Conservation (phyloP, 23 tunicate genomes). For the Halocynthia aurantium region DNA sequence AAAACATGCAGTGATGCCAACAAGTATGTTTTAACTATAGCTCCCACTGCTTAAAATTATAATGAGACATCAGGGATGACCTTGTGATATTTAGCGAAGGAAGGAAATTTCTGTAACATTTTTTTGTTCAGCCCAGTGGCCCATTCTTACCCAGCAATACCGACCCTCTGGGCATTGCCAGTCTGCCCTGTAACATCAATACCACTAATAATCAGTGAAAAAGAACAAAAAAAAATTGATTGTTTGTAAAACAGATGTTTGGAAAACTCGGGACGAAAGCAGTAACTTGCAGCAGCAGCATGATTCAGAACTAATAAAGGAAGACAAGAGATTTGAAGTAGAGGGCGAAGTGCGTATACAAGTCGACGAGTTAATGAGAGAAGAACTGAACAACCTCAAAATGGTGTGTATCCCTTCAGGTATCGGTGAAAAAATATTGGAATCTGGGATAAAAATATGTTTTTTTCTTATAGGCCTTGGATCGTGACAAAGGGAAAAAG, state of each 20-base stretch:
- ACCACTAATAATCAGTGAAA: no score
- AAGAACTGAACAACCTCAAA: constrained; percentile 93
- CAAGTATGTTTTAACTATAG: no score
- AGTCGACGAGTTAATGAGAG: constrained; percentile 99
- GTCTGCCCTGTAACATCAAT: no score
- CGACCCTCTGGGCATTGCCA: no score
- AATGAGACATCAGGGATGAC: no score
- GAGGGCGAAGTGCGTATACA: constrained; percentile 82
- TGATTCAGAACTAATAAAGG: constrained; percentile 85
- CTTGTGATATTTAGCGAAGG: no score
- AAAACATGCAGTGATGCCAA: no score
- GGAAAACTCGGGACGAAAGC: constrained; percentile 86
- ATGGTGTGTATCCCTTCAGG: constrained; percentile 37
- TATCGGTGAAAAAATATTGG: background rate
- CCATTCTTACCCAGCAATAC: background rate
- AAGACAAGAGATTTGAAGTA: constrained; percentile 92
- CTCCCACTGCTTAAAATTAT: no score
- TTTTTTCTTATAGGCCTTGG: constrained; percentile 59
- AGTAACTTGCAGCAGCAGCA: constrained; percentile 85
- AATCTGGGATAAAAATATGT: background rate
- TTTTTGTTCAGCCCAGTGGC: background rate
- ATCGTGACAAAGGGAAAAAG: constrained; percentile 88
- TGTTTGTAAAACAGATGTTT: constrained; percentile 27
- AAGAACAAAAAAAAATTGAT: background rate
- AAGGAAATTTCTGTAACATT: background rate